A percentile compares a stretch with the other conserved stretches of the same genome.
Evolutionary conservation across 2,797 vertebrate genomes (phyloP).

Genomic region (Caiman crocodilus): DNA sequence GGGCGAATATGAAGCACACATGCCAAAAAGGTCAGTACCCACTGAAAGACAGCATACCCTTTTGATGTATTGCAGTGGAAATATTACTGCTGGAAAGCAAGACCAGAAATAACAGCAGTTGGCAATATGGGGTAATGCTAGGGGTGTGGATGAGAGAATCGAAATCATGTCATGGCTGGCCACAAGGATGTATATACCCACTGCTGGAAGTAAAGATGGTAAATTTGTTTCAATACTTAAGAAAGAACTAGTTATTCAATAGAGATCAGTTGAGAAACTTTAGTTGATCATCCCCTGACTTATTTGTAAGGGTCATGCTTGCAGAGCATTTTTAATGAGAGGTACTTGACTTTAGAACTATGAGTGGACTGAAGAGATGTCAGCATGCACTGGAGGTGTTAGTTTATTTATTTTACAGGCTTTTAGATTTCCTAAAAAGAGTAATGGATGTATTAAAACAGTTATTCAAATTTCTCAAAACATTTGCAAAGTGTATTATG

Average conservation of each 20-base stretch:
- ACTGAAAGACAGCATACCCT: too few species aligned
- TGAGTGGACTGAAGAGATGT: rapidly evolving
- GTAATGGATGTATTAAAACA: not conserved
- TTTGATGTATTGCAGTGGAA: not conserved
- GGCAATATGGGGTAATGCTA: rapidly evolving
- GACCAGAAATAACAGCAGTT: not conserved
- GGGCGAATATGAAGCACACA: too few species aligned
- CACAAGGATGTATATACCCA: rapidly evolving
- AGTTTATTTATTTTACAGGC: not conserved
- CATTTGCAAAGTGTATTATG: not conserved
- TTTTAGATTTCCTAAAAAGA: not conserved
- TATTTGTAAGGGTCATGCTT: not conserved
- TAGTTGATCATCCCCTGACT: not conserved
- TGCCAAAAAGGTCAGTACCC: too few species aligned
- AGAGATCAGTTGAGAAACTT: rapidly evolving
- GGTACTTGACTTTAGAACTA: not conserved
- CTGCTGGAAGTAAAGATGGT: not conserved
- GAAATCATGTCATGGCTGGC: not conserved
- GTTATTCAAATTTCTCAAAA: not conserved
- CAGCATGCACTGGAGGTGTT: not conserved
- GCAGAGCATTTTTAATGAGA: not conserved
- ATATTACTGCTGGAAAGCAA: not conserved
- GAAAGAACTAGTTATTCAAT: rapidly evolving
- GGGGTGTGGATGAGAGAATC: not conserved
- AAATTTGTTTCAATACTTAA: not conserved